Base-by-base conservation (phyloP, 2,888 invertebrate genomes). In the Apocheima hispidaria region DNA sequence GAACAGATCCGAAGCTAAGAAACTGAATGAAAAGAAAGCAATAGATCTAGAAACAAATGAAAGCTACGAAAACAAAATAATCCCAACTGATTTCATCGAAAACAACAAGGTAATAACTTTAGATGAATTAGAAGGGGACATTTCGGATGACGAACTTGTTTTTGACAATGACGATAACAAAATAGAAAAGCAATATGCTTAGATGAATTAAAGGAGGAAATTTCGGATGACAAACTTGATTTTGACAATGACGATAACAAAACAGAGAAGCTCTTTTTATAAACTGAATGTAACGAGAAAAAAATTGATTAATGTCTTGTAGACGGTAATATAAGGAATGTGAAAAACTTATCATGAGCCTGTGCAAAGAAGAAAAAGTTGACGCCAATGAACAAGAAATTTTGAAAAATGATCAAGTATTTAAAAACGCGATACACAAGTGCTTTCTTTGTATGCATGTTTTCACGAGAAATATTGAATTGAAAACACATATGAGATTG, bases 21-120 rank as follows among this genome's bases (percentile, higher is more conserved):
- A 40, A 40, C 40, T 12, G 0, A 21, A 12, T 12, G 40, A 40
- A 20, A 40, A 12, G 12, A 5, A 20, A 40, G 18, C 16, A 16
- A 5, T 1, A 12, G 4, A 20, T 12, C 12, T 2, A 40, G 20
- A 43, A 43, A 23, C 14, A 9, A 23, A n/a, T 12, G 16, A 14
- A 23, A 21, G 21, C 6, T 1, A 41, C 4, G 21, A 2, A 3
- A 9, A 26, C 4, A 43, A 26, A 14, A 14, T 26, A 9, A 26
- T n/a, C 6, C 40, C 40, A 18, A 40, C 14, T 5, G 23, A 26
- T 1, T 26, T 26, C 26, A 26, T 43, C 26, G 26, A 43, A 23
- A 43, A 43, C 43, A 43, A 43, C 12, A 43, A 26, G 14, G 26
- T 14, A 26, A 14, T 43, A 7, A 43, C 26, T 6, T 26, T 43